phyloP scores from a whole-genome alignment of 2,888 invertebrate genomes.

The Deilephila elpenor region DNA sequence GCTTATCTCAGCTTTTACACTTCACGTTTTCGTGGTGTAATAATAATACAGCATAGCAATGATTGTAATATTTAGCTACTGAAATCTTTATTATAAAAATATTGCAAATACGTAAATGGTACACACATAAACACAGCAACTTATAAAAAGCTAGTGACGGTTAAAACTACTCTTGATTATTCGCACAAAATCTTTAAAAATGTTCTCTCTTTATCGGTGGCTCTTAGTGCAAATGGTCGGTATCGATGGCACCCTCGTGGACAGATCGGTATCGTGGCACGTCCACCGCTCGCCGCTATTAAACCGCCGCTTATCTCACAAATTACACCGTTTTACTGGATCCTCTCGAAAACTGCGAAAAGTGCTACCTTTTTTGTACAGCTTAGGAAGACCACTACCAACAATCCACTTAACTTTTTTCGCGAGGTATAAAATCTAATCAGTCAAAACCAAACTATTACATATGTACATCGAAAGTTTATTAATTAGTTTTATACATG shows the following conservation, averaged over 20 bases:
- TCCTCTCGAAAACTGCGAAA: conserved; percentile 70
- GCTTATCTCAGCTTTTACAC: conserved; percentile 20
- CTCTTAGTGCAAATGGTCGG: conserved; percentile 29
- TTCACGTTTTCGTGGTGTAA: background rate
- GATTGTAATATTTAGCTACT: too few relatives aligned
- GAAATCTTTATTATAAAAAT: background rate
- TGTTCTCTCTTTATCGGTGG: conserved; percentile 18
- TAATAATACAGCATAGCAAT: background rate
- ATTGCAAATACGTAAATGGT: background rate
- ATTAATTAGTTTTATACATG: too few relatives aligned
- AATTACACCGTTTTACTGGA: conserved; percentile 77
- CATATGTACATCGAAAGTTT: too few relatives aligned
- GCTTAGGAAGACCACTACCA: conserved; percentile 46
- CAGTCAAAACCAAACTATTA: too few relatives aligned
- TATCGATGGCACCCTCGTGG: conserved; percentile 54
- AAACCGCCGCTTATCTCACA: conserved; percentile 74
- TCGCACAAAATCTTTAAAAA: conserved; percentile 19
- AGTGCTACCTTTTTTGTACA: conserved; percentile 62
- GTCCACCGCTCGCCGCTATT: conserved; percentile 55
- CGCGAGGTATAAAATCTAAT: too few relatives aligned
- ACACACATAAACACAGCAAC: background rate
- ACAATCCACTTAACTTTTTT: background rate
- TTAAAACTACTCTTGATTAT: background rate
- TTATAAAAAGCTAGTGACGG: too few relatives aligned
- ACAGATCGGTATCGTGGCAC: conserved; percentile 65